Conservation (phyloP, 2,797 vertebrate species). For the Pempheris klunzingeri region DNA sequence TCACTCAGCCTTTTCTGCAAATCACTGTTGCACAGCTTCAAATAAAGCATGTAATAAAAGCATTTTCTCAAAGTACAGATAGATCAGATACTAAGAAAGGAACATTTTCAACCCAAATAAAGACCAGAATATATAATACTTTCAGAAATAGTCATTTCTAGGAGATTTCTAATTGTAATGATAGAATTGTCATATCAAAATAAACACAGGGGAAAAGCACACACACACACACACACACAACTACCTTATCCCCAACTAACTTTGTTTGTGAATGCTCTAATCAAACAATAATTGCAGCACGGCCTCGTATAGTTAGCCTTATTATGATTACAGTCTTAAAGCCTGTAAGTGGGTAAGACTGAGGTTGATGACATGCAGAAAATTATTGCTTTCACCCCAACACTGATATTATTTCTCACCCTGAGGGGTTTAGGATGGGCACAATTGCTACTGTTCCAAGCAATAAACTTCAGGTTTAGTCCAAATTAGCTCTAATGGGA, state of each 20-base stretch:
- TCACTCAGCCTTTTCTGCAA: conserved; percentile 12
- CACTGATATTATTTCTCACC: conserved; percentile 28
- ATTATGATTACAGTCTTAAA: conserved; percentile 42
- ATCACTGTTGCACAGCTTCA: background rate
- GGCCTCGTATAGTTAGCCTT: conserved; percentile 21
- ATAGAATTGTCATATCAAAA: background rate
- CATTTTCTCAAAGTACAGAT: background rate
- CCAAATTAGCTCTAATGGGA: conserved; percentile 34
- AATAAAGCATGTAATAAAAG: background rate
- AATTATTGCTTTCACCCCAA: conserved; percentile 20
- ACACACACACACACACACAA: background rate
- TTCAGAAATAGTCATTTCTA: background rate
- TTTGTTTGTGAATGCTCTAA: conserved; percentile 32
- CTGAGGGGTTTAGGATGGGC: background rate
- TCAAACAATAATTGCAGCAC: conserved; percentile 43
- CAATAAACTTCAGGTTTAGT: conserved; percentile 37
- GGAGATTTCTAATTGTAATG: background rate
- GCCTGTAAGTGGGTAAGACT: conserved; percentile 33
- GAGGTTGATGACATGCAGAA: conserved; percentile 33
- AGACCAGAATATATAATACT: background rate
- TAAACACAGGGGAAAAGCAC: background rate
- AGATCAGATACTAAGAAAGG: background rate
- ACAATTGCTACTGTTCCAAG: conserved; percentile 18
- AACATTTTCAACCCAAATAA: background rate
- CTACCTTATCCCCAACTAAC: conserved; percentile 1